Evolutionary conservation across 2,797 vertebrate species (phyloP).

Genomic region (Meda fulgida): DNA sequence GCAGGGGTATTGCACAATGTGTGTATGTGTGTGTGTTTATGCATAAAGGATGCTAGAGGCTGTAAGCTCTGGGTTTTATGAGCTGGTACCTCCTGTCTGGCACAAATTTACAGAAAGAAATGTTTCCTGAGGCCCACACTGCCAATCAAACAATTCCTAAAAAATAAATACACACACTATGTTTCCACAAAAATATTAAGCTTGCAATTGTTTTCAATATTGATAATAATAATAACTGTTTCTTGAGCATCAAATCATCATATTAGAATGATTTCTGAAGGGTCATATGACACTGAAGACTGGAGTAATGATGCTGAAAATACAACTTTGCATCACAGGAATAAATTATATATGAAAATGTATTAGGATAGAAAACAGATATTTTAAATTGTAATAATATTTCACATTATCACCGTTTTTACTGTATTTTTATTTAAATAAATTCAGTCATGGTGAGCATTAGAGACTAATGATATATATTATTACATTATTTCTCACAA

Average conservation of each 20-base stretch:
- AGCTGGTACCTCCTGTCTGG: constrained; percentile 61
- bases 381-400: not conserved
- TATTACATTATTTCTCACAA: not conserved
- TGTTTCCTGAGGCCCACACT: constrained; percentile 53
- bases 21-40: constrained; percentile 32
- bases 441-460: not conserved
- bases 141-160: constrained; percentile 43
- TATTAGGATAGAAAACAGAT: not conserved
- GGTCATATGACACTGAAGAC: not conserved
- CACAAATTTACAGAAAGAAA: constrained; percentile 49
- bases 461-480: not conserved
- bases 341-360: not conserved
- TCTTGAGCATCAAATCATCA: not conserved
- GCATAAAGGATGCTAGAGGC: constrained; percentile 45
- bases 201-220: not conserved
- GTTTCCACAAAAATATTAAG: not conserved
- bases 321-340: not conserved
- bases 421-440: not conserved
- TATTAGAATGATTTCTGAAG: not conserved
- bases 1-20: constrained; percentile 45
- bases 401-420: not conserved
- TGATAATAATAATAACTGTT: not conserved
- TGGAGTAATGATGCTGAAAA: not conserved
- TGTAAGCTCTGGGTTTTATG: constrained; percentile 55
- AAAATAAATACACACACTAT: constrained; percentile 1